Conservation (phyloP, 2,113 vertebrate species). For the Rhea americana region DNA sequence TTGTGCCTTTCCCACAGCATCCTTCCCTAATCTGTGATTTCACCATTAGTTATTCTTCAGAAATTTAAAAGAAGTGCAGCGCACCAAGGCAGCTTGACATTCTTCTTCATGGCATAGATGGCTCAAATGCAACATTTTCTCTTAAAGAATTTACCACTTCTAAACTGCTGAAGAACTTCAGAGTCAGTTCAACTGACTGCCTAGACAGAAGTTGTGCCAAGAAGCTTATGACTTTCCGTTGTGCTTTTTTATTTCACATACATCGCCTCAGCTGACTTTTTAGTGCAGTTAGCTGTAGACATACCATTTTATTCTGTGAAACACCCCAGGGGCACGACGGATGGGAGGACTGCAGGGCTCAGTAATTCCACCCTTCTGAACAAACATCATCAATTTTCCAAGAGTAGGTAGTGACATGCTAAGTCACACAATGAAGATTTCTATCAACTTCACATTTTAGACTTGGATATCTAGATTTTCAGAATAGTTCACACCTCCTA, state of each 20-base stretch:
- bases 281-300: not conserved
- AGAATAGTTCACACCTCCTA: not conserved
- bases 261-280: not conserved
- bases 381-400: not conserved
- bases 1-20: accelerated
- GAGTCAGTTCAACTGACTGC: not conserved
- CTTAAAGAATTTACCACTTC: not conserved
- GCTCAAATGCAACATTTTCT: not conserved
- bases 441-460: not conserved
- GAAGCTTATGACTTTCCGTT: constrained; percentile 1
- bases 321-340: not conserved
- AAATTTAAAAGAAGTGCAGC: not conserved
- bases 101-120: not conserved
- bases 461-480: accelerated
- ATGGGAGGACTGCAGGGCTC: not conserved
- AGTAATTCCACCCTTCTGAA: not conserved
- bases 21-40: not conserved
- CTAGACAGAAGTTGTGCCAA: not conserved
- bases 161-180: not conserved
- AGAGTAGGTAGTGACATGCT: accelerated
- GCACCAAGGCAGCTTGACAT: not conserved
- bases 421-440: not conserved
- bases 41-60: not conserved
- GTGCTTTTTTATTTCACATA: not conserved
- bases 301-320: not conserved